Evolutionary conservation across 2,888 invertebrate species (phyloP).

Genomic region (Pollenia angustigena): DNA sequence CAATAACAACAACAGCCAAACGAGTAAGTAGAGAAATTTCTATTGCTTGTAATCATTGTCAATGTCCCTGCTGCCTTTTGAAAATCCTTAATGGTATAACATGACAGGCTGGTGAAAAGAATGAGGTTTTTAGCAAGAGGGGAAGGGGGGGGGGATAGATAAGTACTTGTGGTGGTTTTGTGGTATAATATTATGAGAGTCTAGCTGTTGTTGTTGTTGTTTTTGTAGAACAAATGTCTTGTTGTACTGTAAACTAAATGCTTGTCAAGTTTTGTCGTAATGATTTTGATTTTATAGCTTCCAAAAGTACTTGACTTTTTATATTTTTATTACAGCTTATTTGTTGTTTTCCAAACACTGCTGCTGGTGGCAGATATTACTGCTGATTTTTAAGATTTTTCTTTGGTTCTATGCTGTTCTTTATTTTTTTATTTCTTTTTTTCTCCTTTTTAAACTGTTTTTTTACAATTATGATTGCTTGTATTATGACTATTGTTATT

Average conservation of each 20-base stretch:
- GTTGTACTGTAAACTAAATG: constrained; percentile 63
- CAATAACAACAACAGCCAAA: constrained; percentile 12
- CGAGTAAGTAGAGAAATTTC: constrained; percentile 17
- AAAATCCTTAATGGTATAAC: constrained; percentile 26
- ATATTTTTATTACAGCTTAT: constrained; percentile 7
- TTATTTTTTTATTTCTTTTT: not conserved
- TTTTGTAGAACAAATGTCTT: constrained; percentile 44
- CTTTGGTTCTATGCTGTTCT: not conserved
- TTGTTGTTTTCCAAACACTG: not conserved
- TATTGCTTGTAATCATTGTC: constrained; percentile 41
- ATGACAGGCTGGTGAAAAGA: constrained; percentile 34
- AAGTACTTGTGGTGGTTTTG: not conserved
- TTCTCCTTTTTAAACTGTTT: constrained; percentile 4
- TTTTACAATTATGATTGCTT: constrained; percentile 38
- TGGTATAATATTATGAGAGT: constrained; percentile 8
- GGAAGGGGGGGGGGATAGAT: not conserved
- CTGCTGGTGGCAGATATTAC: not conserved
- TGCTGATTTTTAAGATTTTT: constrained; percentile 28
- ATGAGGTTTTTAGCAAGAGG: not conserved
- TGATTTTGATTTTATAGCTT: constrained; percentile 70
- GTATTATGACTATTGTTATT: constrained; percentile 36
- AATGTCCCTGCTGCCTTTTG: constrained; percentile 33
- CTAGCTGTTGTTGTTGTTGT: not conserved
- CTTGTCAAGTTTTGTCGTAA: constrained; percentile 61
- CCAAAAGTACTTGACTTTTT: constrained; percentile 62